Evolutionary conservation across 2,888 invertebrate species (phyloP).

Genomic region (Crepidodera aurea): DNA sequence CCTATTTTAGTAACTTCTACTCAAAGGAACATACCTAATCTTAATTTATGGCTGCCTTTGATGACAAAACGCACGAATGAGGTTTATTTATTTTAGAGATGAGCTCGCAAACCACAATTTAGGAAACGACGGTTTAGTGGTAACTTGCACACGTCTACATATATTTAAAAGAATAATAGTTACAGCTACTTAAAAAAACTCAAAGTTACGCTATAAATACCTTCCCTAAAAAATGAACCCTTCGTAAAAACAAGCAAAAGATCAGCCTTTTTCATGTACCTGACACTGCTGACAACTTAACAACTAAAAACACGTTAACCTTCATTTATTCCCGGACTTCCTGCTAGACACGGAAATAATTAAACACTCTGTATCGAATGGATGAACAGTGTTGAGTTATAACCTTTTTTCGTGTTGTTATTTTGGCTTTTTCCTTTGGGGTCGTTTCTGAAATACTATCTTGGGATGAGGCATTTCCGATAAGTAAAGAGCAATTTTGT

Average conservation of each 20-base stretch:
- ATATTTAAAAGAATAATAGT: too few species aligned
- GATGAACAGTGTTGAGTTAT: constrained; percentile 16
- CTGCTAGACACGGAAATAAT: constrained; percentile 24
- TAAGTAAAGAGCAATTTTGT: constrained; percentile 8
- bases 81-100: too few species aligned
- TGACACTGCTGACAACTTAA: constrained; percentile 20
- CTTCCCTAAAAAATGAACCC: background rate
- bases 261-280: constrained; percentile 3
- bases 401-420: constrained; percentile 18
- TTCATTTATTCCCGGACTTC: constrained; percentile 21
- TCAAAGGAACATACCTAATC: too few species aligned
- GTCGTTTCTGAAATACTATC: background rate
- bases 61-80: too few species aligned
- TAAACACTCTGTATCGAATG: constrained; percentile 19
- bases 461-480: constrained; percentile 1
- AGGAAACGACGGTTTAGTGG: too few species aligned
- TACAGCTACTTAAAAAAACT: too few species aligned
- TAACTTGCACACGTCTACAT: too few species aligned
- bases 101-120: too few species aligned
- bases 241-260: background rate
- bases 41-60: too few species aligned
- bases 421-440: background rate
- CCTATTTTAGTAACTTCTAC: too few species aligned
- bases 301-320: constrained; percentile 19
- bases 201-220: background rate